Conservation (phyloP, 1,140 invertebrate genomes). For the Drosophila hydei region DNA sequence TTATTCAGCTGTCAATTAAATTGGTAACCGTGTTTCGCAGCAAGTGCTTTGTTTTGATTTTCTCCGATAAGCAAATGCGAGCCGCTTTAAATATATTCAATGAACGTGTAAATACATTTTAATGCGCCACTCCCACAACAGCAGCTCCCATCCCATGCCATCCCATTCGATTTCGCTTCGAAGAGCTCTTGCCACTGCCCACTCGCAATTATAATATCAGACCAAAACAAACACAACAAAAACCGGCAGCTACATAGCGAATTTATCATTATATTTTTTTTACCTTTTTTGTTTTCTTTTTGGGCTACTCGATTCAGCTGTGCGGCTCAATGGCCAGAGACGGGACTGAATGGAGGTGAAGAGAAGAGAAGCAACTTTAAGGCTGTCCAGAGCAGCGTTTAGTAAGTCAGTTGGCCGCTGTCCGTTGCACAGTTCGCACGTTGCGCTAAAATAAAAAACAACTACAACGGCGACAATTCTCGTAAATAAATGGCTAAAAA, state of each 20-base stretch:
- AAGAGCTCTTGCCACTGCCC: constrained; percentile 25
- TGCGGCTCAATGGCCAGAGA: constrained; percentile 31
- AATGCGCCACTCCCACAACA: constrained; percentile 49
- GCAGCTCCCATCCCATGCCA: constrained; percentile 11
- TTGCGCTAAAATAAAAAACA: constrained; percentile 35
- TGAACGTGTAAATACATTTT: constrained; percentile 79
- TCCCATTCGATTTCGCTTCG: constrained; percentile 3
- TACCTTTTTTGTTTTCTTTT: constrained; percentile 19
- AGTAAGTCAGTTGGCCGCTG: constrained; percentile 65
- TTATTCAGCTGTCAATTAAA: constrained; percentile 66
- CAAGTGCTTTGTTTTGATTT: constrained; percentile 25
- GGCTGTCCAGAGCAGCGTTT: constrained; percentile 39
- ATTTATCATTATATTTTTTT: constrained; percentile 48
- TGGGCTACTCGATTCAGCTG: constrained; percentile 16
- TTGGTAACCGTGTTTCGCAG: constrained; percentile 40
- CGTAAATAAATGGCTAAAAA: constrained; percentile 3
- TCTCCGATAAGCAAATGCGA: constrained; percentile 24
- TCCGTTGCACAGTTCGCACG: constrained; percentile 68
- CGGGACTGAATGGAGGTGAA: constrained; percentile 1
- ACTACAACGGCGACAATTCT: constrained; percentile 3
- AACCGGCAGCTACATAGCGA: constrained; percentile 47
- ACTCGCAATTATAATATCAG: constrained; percentile 43
- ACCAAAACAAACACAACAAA: constrained; percentile 51
- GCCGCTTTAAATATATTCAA: constrained; percentile 65
- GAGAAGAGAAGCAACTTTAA: constrained; percentile 45